Evolutionary conservation across 2,888 invertebrate genomes (phyloP), one percentile per base, ranked within the genome.

Genomic region (Miltochrista miniata): DNA sequence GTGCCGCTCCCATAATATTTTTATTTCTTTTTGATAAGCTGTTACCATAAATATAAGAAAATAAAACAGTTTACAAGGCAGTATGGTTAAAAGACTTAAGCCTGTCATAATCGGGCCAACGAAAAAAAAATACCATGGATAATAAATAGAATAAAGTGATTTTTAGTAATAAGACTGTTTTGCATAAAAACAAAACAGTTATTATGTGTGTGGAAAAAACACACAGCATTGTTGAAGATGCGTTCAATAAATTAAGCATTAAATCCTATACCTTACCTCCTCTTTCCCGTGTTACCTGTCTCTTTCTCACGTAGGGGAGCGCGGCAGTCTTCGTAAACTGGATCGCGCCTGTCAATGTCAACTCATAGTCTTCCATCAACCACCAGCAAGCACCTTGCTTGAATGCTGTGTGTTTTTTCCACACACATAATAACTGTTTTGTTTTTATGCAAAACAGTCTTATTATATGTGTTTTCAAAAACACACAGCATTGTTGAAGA

Each of bases 361-460:
- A 40, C n/a, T 41, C 40, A 41, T 30, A 41, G 15, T 14, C 33
- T 12, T 36, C 54, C 43, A 18, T 35, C 13, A 13, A 34, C 34
- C 10, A 47, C 40, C n/a, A 48, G 29, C 4, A 48, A 43, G 11
- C 52, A 35, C n/a, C 47, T 44, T 44, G 49, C 54, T 38, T 44
- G 12, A 3, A 50, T 31, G 34, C 47, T 54, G n/a, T 48, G 36
- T 42, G 15, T 42, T 43, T 24, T 35, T 12, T n/a, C 45, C 40
- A n/a, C 42, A 45, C 14, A 56, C 36, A 40, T 37, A 31, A 38
- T 33, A 40, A 30, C n/a, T n/a, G n/a, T n/a, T n/a, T n/a, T n/a
- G n/a, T n/a, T n/a, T n/a, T n/a, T n/a, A n/a, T n/a, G n/a, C 40
- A 51, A 51, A 39, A 29, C 38, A 8, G 57, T 54, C 0, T 57